Conservation (phyloP, 2,888 invertebrate species). For the Microctonus aethiopoides region DNA sequence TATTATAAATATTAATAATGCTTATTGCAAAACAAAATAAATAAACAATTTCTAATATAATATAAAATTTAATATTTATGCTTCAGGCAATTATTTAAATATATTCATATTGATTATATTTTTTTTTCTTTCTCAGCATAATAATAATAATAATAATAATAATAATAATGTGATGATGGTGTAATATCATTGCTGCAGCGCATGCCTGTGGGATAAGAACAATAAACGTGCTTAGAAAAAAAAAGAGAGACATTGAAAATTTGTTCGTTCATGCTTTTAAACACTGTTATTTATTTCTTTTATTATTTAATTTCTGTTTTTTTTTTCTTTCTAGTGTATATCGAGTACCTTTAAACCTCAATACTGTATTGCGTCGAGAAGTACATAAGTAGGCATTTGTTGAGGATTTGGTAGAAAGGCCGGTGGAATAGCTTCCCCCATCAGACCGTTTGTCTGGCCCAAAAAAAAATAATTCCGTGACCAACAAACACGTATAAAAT, state of each 20-base stretch:
- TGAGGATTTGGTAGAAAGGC: conserved; percentile 71
- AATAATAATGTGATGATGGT: neutral
- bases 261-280: conserved; percentile 7
- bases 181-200: neutral
- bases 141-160: conserved; percentile 27
- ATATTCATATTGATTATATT: no score
- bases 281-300: conserved; percentile 11
- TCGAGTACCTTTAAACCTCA: conserved; percentile 69
- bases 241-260: conserved; percentile 1
- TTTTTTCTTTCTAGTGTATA: conserved; percentile 19
- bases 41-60: neutral
- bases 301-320: no score
- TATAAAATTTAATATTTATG: neutral
- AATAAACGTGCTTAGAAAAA: conserved; percentile 17
- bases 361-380: conserved; percentile 74
- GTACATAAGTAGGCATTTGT: conserved; percentile 72
- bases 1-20: no score
- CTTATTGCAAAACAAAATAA: no score
- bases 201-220: conserved; percentile 16
- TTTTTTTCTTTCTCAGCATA: no score
- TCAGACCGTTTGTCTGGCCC: conserved; percentile 66
- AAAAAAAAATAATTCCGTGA: conserved; percentile 54
- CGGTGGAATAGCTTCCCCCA: conserved; percentile 67
- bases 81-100: neutral
- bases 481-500: conserved; percentile 54